phyloP scores from a whole-genome alignment of 2,797 vertebrate species.

The Danio tinwini region DNA sequence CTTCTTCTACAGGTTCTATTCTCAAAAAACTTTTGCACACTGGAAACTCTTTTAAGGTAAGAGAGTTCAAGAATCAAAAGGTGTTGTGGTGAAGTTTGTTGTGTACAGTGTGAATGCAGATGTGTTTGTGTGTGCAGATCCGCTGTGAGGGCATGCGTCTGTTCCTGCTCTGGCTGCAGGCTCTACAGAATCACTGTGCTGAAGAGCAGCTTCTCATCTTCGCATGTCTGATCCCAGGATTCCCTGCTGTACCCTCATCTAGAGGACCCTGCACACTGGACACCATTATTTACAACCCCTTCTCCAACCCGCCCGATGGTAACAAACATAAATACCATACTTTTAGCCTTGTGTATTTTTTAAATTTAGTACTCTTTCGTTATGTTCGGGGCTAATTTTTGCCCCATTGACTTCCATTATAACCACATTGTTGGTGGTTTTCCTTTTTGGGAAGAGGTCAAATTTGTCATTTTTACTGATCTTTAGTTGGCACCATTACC shows the following conservation, averaged over 20 bases:
- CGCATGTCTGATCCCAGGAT: constrained; percentile 96
- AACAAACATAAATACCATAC: constrained; percentile 50
- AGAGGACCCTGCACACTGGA: constrained; percentile 94
- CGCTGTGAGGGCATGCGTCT: constrained; percentile 97
- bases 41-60: constrained; percentile 98
- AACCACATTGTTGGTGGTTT: no score
- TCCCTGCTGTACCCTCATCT: constrained; percentile 88
- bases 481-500: no score
- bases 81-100: background rate
- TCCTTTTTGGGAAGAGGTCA: no score
- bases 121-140: constrained; percentile 78
- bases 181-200: constrained; percentile 91
- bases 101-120: background rate
- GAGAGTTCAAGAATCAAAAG: background rate
- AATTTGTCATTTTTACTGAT: no score
- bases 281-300: constrained; percentile 89
- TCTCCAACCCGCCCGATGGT: constrained; percentile 85
- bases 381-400: no score
- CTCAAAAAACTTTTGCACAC: constrained; percentile 99
- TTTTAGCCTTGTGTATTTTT: no score
- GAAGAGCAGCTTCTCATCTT: constrained; percentile 97
- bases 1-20: constrained; percentile 85
- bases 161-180: constrained; percentile 97
- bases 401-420: no score
- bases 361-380: no score